Evolutionary conservation across 1,140 invertebrate genomes (phyloP).

Genomic region (Parapsyche elsis): DNA sequence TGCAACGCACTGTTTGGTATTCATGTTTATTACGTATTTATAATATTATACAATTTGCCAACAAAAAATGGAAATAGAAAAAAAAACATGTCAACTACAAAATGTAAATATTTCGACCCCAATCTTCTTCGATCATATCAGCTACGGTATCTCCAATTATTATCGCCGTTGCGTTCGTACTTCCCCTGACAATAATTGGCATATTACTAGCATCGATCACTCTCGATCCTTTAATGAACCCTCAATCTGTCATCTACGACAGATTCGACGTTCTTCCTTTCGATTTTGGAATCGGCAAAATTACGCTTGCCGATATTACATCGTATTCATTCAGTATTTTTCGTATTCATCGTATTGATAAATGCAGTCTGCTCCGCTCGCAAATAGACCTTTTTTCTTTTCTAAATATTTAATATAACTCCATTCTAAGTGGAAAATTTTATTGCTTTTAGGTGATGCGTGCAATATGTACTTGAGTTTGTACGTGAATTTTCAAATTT

Average conservation of each 20-base stretch:
- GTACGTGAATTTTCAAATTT: slow-evolving; percentile 74
- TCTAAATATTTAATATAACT: neutral
- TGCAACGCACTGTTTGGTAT: slow-evolving; percentile 15
- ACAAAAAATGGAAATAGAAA: no score
- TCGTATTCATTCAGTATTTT: slow-evolving; percentile 60
- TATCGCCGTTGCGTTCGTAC: slow-evolving; percentile 76
- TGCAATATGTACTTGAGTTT: slow-evolving; percentile 28
- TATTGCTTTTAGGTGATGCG: neutral
- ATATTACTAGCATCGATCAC: slow-evolving; percentile 81
- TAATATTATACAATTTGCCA: no score
- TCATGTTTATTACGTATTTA: no score
- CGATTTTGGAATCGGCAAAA: slow-evolving; percentile 70
- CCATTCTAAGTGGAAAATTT: neutral
- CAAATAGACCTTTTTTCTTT: slow-evolving; percentile 20
- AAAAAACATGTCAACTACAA: no score
- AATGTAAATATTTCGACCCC: no score
- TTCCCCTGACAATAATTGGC: slow-evolving; percentile 75
- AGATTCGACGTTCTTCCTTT: slow-evolving; percentile 68
- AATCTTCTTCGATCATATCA: slow-evolving; percentile 74
- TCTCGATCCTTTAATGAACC: slow-evolving; percentile 70
- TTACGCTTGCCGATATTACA: slow-evolving; percentile 61
- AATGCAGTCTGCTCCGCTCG: slow-evolving; percentile 50
- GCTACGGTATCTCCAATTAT: slow-evolving; percentile 78
- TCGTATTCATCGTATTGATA: slow-evolving; percentile 53
- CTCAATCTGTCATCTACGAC: slow-evolving; percentile 72